Base-by-base conservation (phyloP, 1,140 invertebrate species). In the Heliconius hermathena region DNA sequence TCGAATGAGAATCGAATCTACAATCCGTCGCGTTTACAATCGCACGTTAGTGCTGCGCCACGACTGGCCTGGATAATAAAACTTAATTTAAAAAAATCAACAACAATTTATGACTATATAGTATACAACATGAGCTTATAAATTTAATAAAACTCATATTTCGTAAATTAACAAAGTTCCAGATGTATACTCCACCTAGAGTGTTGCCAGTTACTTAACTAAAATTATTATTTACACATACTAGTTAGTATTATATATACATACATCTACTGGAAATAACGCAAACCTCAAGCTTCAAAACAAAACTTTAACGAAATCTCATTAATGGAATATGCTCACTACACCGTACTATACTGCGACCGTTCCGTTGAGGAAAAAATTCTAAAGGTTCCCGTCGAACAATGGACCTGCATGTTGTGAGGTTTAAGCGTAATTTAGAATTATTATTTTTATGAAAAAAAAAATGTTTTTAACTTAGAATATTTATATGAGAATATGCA, bases 161-260 rank as follows among this genome's bases (percentile, higher is more conserved):
- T 66, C 22, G 11, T 66, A 66, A 66, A 66, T 66, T 66, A 66
- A 66, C 60, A 29, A 66, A 66, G 60, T 29, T 66, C 60, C 22
- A 18, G 60, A 26, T 13, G 60, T 29, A 66, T 29, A 66, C 60
- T 29, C 1, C 22, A 66, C 60, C 60, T 66, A 1, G 60, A 22
- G 3, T 29, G 60, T 66, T 66, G 11, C 13, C 57, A 75, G 29
- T 57, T 75, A 26, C 29, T 76, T 76, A 66, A 41, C 57, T 41
- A 41, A 66, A 66, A 70, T 76, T 46, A 66, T 4, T 76, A 76
- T 76, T 76, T 36, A 66, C 74, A 76, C 70, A 36, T 5, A 46
- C 41, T 46, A 46, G 41, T 46, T 36, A 36, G 33, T 36, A n/a
- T n/a, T n/a, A n/a, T n/a, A 13, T 3, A 16, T 54, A 54, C 52